Percentiles rank a stretch among this genome's conserved stretches.
Conservation (phyloP, 1,140 invertebrate species). For the Zaprionus tsacasi region DNA sequence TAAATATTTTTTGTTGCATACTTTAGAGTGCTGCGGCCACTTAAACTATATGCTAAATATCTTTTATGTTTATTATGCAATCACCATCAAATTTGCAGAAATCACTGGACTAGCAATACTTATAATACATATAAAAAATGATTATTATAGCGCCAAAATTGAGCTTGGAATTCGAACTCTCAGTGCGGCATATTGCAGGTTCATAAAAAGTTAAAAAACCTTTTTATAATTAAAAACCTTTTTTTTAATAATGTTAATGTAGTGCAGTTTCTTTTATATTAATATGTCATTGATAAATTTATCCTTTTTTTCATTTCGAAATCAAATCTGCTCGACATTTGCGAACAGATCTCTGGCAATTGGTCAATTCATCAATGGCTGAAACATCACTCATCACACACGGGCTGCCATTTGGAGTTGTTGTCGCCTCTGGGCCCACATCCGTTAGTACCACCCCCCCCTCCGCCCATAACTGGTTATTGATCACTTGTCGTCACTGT, state of each 20-base stretch:
- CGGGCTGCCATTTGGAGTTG: conserved; percentile 12
- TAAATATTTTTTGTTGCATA: neutral
- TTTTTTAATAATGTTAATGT: neutral
- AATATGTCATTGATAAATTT: neutral
- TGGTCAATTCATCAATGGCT: conserved; percentile 29
- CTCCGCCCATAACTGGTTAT: conserved; percentile 23
- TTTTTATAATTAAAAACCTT: no score
- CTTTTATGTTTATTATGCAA: no score
- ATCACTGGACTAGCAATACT: no score
- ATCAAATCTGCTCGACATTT: neutral
- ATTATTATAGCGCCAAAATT: no score
- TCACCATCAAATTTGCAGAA: no score
- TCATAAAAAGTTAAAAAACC: no score
- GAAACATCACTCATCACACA: conserved; percentile 23
- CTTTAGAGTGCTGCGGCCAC: no score
- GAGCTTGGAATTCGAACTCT: no score
- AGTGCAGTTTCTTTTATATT: neutral
- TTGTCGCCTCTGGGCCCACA: neutral
- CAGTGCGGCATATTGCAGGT: no score
- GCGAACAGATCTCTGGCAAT: neutral
- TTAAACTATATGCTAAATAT: no score
- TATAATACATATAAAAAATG: no score
- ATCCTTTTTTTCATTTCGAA: neutral
- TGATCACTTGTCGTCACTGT: conserved; percentile 56
- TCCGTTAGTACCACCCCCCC: neutral